Conservation (phyloP, 1,140 invertebrate species). For the Nephotettix cincticeps region DNA sequence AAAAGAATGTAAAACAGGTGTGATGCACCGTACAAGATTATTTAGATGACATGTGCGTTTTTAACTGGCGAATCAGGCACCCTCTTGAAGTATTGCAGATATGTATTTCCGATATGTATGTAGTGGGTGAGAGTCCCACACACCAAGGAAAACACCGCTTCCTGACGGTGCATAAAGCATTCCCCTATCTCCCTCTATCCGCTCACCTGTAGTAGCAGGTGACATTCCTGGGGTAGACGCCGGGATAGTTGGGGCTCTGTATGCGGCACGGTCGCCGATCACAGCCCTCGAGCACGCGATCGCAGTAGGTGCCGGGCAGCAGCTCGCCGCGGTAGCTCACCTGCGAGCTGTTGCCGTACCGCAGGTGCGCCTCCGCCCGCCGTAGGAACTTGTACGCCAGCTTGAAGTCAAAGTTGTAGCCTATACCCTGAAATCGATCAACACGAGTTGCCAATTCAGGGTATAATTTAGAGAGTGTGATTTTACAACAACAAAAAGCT, state of each 20-base stretch:
- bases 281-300: constrained; percentile 71
- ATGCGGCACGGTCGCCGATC: constrained; percentile 64
- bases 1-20: no score
- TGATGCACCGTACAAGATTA: no score
- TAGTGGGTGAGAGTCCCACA: no score
- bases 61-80: no score
- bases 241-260: constrained; percentile 84
- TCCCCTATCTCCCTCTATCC: no score
- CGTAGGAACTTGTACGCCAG: constrained; percentile 78
- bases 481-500: neutral
- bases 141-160: no score
- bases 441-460: no score
- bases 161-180: no score
- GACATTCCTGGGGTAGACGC: constrained; percentile 80
- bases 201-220: constrained; percentile 77
- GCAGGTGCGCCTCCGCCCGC: constrained; percentile 67
- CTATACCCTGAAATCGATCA: constrained; percentile 68
- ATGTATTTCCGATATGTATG: no score
- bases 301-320: constrained; percentile 72
- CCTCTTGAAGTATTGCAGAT: no score
- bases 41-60: no score
- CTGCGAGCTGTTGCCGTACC: constrained; percentile 71
- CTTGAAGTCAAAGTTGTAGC: constrained; percentile 81
- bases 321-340: constrained; percentile 68
- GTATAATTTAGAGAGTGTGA: constrained; percentile 39